Percentiles rank a stretch among this genome's conserved stretches.
Evolutionary conservation across 2,888 invertebrate species (phyloP).

Genomic region (Drosophila antonietae): DNA sequence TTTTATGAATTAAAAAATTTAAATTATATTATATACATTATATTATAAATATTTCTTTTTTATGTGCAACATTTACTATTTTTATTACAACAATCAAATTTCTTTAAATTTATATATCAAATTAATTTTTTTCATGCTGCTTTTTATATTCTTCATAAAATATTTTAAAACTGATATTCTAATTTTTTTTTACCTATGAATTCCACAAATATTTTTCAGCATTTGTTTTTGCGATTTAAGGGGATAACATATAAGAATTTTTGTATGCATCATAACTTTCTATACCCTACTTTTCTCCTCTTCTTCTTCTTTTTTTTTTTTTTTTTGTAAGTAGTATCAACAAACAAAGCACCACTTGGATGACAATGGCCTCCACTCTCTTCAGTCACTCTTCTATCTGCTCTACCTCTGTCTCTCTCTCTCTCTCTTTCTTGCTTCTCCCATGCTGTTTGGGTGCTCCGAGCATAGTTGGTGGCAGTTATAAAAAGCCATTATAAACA

Average conservation of each 20-base stretch:
- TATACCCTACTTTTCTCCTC: conserved; percentile 21
- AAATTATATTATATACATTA: no score
- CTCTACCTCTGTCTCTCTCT: no score
- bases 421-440: background rate
- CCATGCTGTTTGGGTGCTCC: background rate
- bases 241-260: no score
- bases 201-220: background rate
- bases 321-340: conserved; percentile 3
- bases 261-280: background rate
- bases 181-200: no score
- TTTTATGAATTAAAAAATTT: no score
- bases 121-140: no score
- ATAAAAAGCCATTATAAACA: conserved; percentile 76
- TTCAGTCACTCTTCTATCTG: background rate
- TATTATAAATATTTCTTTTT: no score
- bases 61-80: no score
- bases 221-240: background rate
- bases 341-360: conserved; percentile 22
- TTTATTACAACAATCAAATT: no score
- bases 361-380: conserved; percentile 28
- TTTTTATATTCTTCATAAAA: no score
- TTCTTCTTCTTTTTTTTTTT: background rate
- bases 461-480: conserved; percentile 60
- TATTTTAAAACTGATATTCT: no score
- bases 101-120: no score